Percentiles rank a stretch among this genome's conserved stretches.
Conservation (phyloP, 2,888 invertebrate species). For the Myathropa florea region DNA sequence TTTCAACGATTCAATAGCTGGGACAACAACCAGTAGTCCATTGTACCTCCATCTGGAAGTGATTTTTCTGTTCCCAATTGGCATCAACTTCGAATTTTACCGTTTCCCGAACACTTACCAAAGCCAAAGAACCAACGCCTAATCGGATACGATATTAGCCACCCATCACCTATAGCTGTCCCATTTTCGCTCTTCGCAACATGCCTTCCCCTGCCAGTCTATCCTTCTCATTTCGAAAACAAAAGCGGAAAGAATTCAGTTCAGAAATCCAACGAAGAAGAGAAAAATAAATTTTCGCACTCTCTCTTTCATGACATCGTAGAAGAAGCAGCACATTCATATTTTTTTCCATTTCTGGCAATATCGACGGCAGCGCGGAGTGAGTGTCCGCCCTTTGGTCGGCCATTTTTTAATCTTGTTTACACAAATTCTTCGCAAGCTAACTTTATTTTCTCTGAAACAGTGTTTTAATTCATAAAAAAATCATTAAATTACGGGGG, state of each 20-base stretch:
- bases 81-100: background rate
- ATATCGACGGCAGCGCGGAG: constrained; percentile 66
- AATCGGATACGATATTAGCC: constrained; percentile 51
- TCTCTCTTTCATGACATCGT: constrained; percentile 61
- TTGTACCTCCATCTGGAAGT: background rate
- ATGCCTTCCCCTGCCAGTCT: constrained; percentile 49
- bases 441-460: constrained; percentile 44
- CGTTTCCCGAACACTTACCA: constrained; percentile 46
- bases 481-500: background rate
- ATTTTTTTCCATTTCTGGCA: constrained; percentile 60
- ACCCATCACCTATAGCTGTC: background rate
- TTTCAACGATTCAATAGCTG: background rate
- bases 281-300: constrained; percentile 46
- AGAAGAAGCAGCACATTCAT: constrained; percentile 44
- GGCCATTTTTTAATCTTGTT: constrained; percentile 70
- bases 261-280: constrained; percentile 41
- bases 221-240: constrained; percentile 26
- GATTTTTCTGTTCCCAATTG: background rate
- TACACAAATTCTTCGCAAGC: constrained; percentile 56
- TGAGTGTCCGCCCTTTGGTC: constrained; percentile 69
- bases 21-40: background rate
- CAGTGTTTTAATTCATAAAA: constrained; percentile 24
- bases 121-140: constrained; percentile 67
- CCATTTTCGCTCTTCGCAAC: constrained; percentile 26
- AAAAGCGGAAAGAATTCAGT: constrained; percentile 8